Evolutionary conservation across 2,113 vertebrate genomes (phyloP), one percentile per base, ranked within the genome.

Genomic region (Agapornis roseicollis): DNA sequence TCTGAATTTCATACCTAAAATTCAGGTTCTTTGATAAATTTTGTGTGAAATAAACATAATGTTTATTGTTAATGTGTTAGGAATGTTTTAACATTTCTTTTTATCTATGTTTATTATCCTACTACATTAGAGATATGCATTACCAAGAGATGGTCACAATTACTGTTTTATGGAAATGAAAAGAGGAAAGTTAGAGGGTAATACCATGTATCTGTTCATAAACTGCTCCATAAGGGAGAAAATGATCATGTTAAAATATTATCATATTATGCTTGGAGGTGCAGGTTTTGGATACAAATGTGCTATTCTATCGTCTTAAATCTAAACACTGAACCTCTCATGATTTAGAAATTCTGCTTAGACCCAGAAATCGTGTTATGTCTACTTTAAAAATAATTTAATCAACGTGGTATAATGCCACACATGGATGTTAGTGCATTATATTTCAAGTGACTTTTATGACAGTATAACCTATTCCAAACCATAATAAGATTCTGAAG

Each of bases 401-500:
- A 84, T 90, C 80, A 72, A 8, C 17, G 9, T 68, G 25, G 10
- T 79, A 29, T 64, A 85, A 61, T 82, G 53, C 9, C 49, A 44
- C 12, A 79, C 17, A 6, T 0, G 4, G 35, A 65, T 73, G 66
- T 80, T 88, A 72, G 17, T 46, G 23, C 37, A 53, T 69, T 80
- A 89, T 89, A 89, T 94, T 95, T 82, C 53, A 82, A 83, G 56
- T 72, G 20, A 89, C 69, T 92, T 94, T 76, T 92, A 81, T 11
- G 31, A 28, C 39, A 72, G 8, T 6, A 9, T 56, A 91, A 61
- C 52, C 44, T 85, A 68, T 85, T 81, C 53, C 28, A 80, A 90
- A 68, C 18, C 16, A 35, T 60, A 85, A 70, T 50, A 94, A 69
- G 17, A 69, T 72, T 72, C 49, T 58, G n/a, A 74, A 66, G 47